Evolutionary conservation across 2,888 invertebrate genomes (phyloP).

Genomic region (Noctuana brunneofusca): DNA sequence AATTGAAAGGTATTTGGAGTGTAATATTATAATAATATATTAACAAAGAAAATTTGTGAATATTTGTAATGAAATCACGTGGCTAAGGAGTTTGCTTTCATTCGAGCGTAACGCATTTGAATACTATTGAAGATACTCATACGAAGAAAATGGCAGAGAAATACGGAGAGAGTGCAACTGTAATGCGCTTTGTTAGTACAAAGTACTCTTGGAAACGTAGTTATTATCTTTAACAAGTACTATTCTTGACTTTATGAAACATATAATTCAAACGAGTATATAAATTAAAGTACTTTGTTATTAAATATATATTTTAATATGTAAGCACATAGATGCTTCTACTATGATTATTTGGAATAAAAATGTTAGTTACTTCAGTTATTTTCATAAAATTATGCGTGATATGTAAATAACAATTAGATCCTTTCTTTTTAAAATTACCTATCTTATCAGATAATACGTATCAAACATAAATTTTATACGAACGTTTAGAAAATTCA

Average conservation of each 20-base stretch:
- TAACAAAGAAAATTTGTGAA: slow-evolving; percentile 5
- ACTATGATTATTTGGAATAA: neutral
- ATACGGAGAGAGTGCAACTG: neutral
- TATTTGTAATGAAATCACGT: slow-evolving; percentile 27
- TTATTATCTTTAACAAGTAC: neutral
- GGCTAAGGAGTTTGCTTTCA: slow-evolving; percentile 26
- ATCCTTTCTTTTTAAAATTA: neutral
- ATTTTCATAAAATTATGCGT: neutral
- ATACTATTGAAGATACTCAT: slow-evolving; percentile 20
- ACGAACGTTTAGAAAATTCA: slow-evolving; percentile 1
- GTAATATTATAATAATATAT: neutral
- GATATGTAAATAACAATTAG: neutral
- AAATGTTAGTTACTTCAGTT: neutral
- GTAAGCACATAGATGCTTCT: no score
- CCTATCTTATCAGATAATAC: slow-evolving; percentile 1
- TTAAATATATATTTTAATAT: no score
- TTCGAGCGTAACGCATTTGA: slow-evolving; percentile 21
- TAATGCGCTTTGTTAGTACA: neutral
- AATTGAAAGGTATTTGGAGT: neutral
- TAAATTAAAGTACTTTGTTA: no score
- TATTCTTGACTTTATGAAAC: neutral
- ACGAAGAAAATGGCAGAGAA: slow-evolving; percentile 17
- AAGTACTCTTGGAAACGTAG: neutral
- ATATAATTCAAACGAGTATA: no score
- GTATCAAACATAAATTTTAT: neutral